Evolutionary conservation across 2,888 invertebrate species (phyloP), one percentile per base, ranked within the genome.

Genomic region (Chrysomela aeneicollis): DNA sequence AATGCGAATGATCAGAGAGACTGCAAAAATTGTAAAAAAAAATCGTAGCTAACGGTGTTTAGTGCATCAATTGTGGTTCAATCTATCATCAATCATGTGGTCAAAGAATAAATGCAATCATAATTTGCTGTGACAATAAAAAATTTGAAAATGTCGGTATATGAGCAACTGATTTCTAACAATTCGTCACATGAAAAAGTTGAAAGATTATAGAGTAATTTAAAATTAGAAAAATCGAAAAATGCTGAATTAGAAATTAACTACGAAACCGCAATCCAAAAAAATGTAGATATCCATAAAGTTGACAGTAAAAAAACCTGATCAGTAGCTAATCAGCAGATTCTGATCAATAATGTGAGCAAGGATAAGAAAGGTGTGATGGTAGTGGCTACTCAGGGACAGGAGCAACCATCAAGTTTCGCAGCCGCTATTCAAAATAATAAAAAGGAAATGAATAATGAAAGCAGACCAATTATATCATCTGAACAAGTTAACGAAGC

Each of bases 261-360:
- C 5, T 17, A 53, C 18, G 17, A 15, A 32, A 3, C 19, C 17
- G 17, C 17, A 32, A 53, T 53, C 53, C 9, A 51, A 26, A 51
- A 1, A 17, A 49, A 49, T 17, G 49, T n/a, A n/a, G n/a, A 54
- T 32, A 54, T 5, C 35, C 22, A 54, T 5, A 32, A 54, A 54
- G 32, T 54, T 54, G 54, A 30, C 54, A 54, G 17, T 54, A 32
- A 2, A 32, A 54, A 54, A 54, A 54, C 8, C 49, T 49, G 49
- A 15, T 32, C 54, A 54, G 54, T 17, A 54, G 18, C 55, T 55
- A 55, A 55, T 42, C 55, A 55, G 55, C 55, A 55, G 55, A 55
- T 35, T 10, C 37, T 55, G 55, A 55, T 55, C 32, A 55, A 55
- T 55, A 55, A 55, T 37, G 37, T 21, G 17, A 21, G 17, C 21